Evolutionary conservation across 2,888 invertebrate species (phyloP), one percentile per base, ranked within the genome.

Genomic region (Kryphioiulus occultus): DNA sequence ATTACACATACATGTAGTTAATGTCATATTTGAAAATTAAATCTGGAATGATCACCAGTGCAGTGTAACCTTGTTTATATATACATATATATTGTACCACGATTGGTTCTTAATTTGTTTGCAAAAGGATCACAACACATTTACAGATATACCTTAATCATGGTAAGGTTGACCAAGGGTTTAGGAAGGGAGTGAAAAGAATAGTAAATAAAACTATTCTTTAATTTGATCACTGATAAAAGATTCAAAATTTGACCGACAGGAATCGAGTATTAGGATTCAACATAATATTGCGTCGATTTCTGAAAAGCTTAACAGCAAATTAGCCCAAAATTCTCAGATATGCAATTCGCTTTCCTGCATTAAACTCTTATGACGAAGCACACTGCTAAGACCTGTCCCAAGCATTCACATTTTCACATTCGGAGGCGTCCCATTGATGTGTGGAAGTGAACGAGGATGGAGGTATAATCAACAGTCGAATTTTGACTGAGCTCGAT

Each of bases 401-500:
- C 17, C 59, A 10, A 59, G n/a, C 59, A n/a, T 59, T 59, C 47
- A 47, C 47, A 47, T 47, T 47, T 47, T 47, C 47, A 47, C 47
- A 47, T 47, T 59, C 59, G 59, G 22, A 15, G 10, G 47, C 59
- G 22, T 59, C 59, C 22, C 59, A 22, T n/a, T 22, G 59, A 59
- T 59, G 59, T n/a, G 59, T 59, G 59, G 59, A 59, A 59, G 59
- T 59, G 59, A 59, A 59, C 59, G 19, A 59, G 59, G 59, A 59
- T 59, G 59, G 59, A 59, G 59, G 59, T 59, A 59, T 59, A 59
- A 59, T 59, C 59, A 59, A n/a, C 59, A 59, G 59, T n/a, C 59
- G 19, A 59, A n/a, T 59, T 59, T 59, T 7, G 59, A 59, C 59
- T 22, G 59, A 59, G 59, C 22, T 47, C n/a, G n/a, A n/a, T n/a